Evolutionary conservation across 2,797 vertebrate species (phyloP), one percentile per base, ranked within the genome.

Genomic region (Bradypus variegatus): DNA sequence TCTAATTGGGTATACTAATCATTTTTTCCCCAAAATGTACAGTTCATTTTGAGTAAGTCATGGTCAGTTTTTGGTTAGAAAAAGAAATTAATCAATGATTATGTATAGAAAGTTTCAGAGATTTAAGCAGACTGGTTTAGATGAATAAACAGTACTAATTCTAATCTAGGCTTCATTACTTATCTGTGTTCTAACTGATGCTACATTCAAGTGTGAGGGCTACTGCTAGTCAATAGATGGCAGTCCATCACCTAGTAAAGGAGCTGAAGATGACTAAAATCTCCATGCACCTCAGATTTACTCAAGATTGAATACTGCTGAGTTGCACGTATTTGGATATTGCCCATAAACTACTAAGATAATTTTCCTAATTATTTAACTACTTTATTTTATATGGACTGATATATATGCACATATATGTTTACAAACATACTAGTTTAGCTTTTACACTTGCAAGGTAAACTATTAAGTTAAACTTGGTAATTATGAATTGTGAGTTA

Each of bases 181-280:
- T 95, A 95, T 95, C 96, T 96, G 75, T 97, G 97, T 95, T 95
- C 75, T 13, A 25, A 86, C 9, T 36, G 77, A 91, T 27, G 67
- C 86, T 19, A 69, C 3, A n/a, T 65, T 92, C 89, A 85, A 33
- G 10, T 97, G 97, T 95, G 97, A 96, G 94, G 95, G 86, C 96
- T 95, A 69, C 73, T 69, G 36, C 58, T 79, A 96, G 96, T 97
- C 98, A 97, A 97, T 97, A 98, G 98, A 97, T 98, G 98, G 97
- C 97, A 98, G 97, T 97, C 96, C 97, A 96, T 96, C 95, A 97
- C 98, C 96, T 97, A 95, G 96, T 90, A 97, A 97, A 94, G 90
- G 76, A 88, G 70, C 33, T 81, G 89, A 94, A 93, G 94, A 94
- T 58, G 95, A 93, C 92, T 85, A 95, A 95, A 96, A 95, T 84